Conservation (phyloP, 1,140 invertebrate species). For the Drosophila sproati region DNA sequence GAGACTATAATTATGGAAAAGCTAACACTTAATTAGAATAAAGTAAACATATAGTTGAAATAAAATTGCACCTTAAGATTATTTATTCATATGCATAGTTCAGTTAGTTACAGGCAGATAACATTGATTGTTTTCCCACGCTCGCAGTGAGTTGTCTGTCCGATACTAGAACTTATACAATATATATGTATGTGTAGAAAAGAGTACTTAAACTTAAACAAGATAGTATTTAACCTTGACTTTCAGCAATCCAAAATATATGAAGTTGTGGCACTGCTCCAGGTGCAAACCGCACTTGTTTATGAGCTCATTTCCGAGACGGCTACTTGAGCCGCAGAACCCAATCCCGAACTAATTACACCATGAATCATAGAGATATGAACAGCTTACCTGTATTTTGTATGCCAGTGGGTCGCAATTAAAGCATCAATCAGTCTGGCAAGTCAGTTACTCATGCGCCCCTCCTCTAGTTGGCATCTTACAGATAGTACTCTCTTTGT, state of each 20-base stretch:
- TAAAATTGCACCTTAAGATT: slow-evolving; percentile 30
- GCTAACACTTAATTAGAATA: slow-evolving; percentile 41
- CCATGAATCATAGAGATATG: slow-evolving; percentile 52
- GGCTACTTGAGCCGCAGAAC: slow-evolving; percentile 51
- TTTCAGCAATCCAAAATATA: slow-evolving; percentile 41
- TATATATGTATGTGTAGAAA: not conserved
- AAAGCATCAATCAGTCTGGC: slow-evolving; percentile 25
- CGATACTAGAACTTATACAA: slow-evolving; percentile 6
- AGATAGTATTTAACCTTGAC: slow-evolving; percentile 52
- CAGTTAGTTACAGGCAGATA: slow-evolving; percentile 58
- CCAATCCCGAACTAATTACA: slow-evolving; percentile 68
- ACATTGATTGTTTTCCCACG: slow-evolving; percentile 67
- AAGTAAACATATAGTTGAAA: slow-evolving; percentile 50
- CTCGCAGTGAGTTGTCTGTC: slow-evolving; percentile 14
- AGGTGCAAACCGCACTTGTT: slow-evolving; percentile 54
- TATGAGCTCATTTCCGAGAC: slow-evolving; percentile 76
- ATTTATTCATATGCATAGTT: slow-evolving; percentile 63
- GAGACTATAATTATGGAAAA: slow-evolving; percentile 53
- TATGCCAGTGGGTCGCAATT: slow-evolving; percentile 56
- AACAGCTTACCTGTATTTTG: slow-evolving; percentile 20
- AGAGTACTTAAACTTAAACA: slow-evolving; percentile 13
- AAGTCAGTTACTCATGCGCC: slow-evolving; percentile 10
- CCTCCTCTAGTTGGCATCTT: slow-evolving; percentile 21
- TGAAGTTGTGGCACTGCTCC: slow-evolving; percentile 25
- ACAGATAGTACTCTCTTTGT: slow-evolving; percentile 16